phyloP scores from a whole-genome alignment of 2,113 vertebrate genomes.

The Uria lomvia region DNA sequence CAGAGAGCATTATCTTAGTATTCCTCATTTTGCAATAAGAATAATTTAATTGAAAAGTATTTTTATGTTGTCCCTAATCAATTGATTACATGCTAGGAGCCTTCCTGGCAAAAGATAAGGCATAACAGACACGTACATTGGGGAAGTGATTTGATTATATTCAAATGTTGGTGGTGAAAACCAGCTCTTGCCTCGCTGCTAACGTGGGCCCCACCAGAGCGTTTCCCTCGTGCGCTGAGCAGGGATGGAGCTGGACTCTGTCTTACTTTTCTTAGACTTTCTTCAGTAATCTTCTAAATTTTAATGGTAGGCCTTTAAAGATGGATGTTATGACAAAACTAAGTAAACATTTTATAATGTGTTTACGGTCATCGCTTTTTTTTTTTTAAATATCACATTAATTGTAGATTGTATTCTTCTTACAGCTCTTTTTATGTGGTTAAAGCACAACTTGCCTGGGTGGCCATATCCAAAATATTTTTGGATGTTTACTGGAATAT shows the following conservation, averaged over 20 bases:
- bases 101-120: not conserved
- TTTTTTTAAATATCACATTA: too few relatives aligned
- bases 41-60: not conserved
- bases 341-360: not conserved
- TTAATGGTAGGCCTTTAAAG: not conserved
- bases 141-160: not conserved
- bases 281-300: not conserved
- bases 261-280: not conserved
- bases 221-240: not conserved
- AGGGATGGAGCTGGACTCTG: not conserved
- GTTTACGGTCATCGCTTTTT: not conserved
- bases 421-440: not conserved
- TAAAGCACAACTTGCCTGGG: not conserved
- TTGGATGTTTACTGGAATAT: not conserved
- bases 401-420: not conserved
- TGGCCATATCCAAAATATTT: not conserved
- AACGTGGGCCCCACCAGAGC: not conserved
- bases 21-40: not conserved
- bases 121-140: not conserved
- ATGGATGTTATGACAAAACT: not conserved
- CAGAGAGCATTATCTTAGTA: not conserved
- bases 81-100: not conserved
- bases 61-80: not conserved
- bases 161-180: not conserved
- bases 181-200: not conserved